Conservation (phyloP, 2,888 invertebrate species). For the Cremastinae sp. region DNA sequence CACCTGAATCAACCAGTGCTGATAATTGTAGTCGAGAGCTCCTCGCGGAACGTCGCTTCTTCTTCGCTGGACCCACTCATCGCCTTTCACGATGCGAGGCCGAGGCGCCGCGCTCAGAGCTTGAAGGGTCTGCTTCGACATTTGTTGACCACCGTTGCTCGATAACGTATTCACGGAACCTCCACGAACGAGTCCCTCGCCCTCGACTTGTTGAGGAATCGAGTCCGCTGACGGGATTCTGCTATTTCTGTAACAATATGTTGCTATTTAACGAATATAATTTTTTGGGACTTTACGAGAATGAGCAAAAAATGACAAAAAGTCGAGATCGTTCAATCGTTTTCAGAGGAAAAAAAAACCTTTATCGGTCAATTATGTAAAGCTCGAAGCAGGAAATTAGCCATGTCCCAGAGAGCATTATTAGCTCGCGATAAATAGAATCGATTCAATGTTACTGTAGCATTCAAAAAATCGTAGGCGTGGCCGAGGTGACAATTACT, state of each 20-base stretch:
- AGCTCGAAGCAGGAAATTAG: constrained; percentile 51
- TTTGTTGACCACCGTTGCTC: constrained; percentile 82
- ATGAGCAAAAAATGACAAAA: not conserved
- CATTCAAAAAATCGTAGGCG: no score
- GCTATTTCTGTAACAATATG: constrained; percentile 83
- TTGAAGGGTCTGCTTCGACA: constrained; percentile 87
- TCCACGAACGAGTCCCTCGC: constrained; percentile 80
- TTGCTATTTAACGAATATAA: constrained; percentile 63
- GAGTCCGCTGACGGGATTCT: constrained; percentile 84
- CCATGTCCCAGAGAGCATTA: no score
- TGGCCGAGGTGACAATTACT: not conserved
- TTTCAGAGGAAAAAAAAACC: not conserved
- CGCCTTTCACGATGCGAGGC: constrained; percentile 86
- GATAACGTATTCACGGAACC: constrained; percentile 72
- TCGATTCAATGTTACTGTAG: no score
- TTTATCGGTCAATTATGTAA: constrained; percentile 44
- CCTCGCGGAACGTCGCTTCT: constrained; percentile 80
- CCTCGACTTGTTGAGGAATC: constrained; percentile 82
- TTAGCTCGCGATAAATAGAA: no score
- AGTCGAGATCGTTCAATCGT: not conserved
- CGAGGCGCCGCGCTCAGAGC: constrained; percentile 90
- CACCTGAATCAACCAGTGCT: constrained; percentile 95
- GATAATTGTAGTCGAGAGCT: constrained; percentile 85
- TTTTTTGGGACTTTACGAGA: not conserved
- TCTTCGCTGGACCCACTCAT: constrained; percentile 87